phyloP scores from a whole-genome alignment of 2,113 vertebrate genomes.

The Hippocampus abdominalis region DNA sequence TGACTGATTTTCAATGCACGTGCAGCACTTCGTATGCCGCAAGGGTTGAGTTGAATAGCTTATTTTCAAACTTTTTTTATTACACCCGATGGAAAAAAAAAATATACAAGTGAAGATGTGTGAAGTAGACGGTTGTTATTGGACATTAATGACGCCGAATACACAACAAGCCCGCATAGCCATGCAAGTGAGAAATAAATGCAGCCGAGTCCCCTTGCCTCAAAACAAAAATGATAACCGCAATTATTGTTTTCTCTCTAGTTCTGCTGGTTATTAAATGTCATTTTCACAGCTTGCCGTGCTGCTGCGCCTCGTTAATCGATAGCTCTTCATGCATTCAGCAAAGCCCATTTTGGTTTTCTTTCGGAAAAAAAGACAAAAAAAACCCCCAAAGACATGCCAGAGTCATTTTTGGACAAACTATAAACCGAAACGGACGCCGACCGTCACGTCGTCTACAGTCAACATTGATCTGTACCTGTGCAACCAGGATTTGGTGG shows the following conservation, averaged over 20 bases:
- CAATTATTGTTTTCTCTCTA: background rate
- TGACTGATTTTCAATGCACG: too few species aligned
- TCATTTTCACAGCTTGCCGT: background rate
- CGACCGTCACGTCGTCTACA: background rate
- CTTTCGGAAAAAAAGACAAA: background rate
- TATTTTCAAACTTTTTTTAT: background rate
- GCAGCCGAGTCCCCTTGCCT: constrained; percentile 28
- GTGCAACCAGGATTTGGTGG: background rate
- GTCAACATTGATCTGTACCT: background rate
- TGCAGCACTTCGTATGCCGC: too few species aligned
- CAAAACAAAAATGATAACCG: constrained; percentile 25
- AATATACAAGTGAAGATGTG: background rate
- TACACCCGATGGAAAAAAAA: background rate
- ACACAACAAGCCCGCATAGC: constrained; percentile 19
- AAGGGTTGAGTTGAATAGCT: too few species aligned
- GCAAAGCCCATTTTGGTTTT: background rate
- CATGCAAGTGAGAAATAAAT: constrained; percentile 37
- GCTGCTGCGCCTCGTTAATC: background rate
- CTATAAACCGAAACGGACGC: background rate
- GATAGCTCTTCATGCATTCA: background rate
- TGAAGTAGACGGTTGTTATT: background rate
- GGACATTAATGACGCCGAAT: background rate
- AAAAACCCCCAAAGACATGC: background rate
- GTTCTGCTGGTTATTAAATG: background rate
- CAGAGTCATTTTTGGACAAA: background rate